A percentile compares a stretch with the other conserved stretches of the same genome.
These are phyloP conservation scores for Drosophila nr. perissopoda DNA, from an alignment of 2,888 invertebrate species.

Conservation along the genomic window DNA sequence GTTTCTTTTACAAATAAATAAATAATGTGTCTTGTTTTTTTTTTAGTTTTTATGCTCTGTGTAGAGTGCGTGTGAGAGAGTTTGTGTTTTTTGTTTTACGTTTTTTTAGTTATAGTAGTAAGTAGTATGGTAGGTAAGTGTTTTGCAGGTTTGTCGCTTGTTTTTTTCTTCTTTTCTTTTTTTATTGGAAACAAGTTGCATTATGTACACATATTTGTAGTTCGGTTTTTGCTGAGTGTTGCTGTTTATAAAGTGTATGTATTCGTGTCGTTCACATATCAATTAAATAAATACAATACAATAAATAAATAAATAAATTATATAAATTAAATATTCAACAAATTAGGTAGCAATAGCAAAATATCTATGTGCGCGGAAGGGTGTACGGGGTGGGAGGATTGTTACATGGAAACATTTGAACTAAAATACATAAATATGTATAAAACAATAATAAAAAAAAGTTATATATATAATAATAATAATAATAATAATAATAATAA, in stretches of 20 bases:
- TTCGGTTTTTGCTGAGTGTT: conserved; percentile 34
- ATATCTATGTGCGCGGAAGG: conserved; percentile 24
- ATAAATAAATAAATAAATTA: conserved; percentile 76
- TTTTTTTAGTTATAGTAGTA: conserved; percentile 41
- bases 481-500: conserved; percentile 29
- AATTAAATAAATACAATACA: conserved; percentile 60
- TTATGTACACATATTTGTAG: conserved; percentile 62
- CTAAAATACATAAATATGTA: conserved; percentile 32
- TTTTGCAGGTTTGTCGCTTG: conserved; percentile 34
- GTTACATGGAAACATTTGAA: conserved; percentile 24
- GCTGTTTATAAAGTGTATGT: conserved; percentile 19
- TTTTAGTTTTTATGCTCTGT: conserved; percentile 45
- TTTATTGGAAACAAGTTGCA: conserved; percentile 31
- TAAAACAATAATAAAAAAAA: conserved; percentile 25
- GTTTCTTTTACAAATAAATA: conserved; percentile 73
- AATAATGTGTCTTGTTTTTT: conserved; percentile 69
- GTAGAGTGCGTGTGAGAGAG: conserved; percentile 29
- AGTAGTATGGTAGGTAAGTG: conserved; percentile 42
- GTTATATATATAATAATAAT: conserved; percentile 8
- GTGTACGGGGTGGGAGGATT: conserved; percentile 3
- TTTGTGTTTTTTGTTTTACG: conserved; percentile 5
- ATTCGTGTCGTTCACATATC: conserved; percentile 21
- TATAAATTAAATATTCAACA: conserved; percentile 72
- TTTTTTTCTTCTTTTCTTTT: background rate
- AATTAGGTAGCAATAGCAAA: conserved; percentile 49